Base-by-base conservation (phyloP, 2,888 invertebrate species). In the Timema podura region DNA sequence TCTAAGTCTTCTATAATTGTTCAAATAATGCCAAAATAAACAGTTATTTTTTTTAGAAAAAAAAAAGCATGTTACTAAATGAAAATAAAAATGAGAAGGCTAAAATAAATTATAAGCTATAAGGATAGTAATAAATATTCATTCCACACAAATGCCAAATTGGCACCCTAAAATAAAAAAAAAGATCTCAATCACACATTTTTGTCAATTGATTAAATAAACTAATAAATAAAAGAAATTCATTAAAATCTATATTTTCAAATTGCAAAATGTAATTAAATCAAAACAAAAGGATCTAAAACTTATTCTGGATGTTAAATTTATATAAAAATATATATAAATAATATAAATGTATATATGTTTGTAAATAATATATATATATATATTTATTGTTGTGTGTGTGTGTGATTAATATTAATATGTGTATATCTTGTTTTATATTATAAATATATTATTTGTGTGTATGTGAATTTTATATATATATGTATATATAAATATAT, bases 171-270 rank as follows among this genome's bases (percentile, higher is more conserved):
- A 30, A 30, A 30, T 2, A 30, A 30, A 30, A 30, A 30, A 30
- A 30, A 30, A 30, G 30, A 68, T 72, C 71, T 74, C 70, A 72
- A 72, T 71, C 69, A 74, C 72, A 71, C 71, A 71, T 57, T 72
- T 66, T 30, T 69, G 73, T 74, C 72, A 74, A 67, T 64, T 67
- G 73, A 73, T 66, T 70, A 73, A 72, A 73, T 67, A 61, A 66
- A 30, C 30, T 30, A 30, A 30, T 30, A 30, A 30, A 54, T 46
- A 69, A 65, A 68, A 66, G 9, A 68, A 68, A 61, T 16, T 68
- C 47, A 59, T 59, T n/a, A n/a, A 44, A 59, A 59, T n/a, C 44
- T 59, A 44, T 30, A 30, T 30, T 30, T 30, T 30, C 54, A 54
- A 54, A 54, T 15, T 54, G 54, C 54, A 54, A 54, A 6, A 54